A percentile compares a stretch with the other conserved stretches of the same genome.
Conservation (phyloP, 2,888 invertebrate genomes). For the Sepioteuthis lessoniana region DNA sequence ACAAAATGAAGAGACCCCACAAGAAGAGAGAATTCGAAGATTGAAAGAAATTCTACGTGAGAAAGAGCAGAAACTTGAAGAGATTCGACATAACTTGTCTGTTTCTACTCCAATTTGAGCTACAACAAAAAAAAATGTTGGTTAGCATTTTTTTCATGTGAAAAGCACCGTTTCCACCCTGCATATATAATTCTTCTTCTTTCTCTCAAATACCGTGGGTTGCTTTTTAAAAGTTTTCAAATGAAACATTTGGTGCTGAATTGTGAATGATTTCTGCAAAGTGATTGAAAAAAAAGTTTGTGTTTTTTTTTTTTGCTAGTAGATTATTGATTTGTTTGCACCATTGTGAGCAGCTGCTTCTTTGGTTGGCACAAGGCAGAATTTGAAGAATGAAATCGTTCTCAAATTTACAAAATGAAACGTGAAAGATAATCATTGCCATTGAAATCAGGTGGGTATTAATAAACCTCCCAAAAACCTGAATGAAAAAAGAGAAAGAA, state of each 20-base stretch:
- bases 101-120: background rate
- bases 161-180: background rate
- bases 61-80: slow-evolving; percentile 37
- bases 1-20: slow-evolving; percentile 37
- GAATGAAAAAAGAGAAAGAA: too few species aligned
- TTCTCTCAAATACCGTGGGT: background rate
- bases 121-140: background rate
- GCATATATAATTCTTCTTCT: background rate
- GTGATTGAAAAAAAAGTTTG: too few species aligned
- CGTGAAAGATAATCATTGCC: too few species aligned
- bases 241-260: background rate
- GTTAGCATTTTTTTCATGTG: background rate
- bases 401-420: too few species aligned
- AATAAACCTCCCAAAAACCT: too few species aligned
- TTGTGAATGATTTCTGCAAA: background rate
- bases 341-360: too few species aligned
- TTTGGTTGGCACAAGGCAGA: too few species aligned
- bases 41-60: slow-evolving; percentile 46
- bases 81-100: slow-evolving; percentile 43
- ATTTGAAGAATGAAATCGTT: too few species aligned
- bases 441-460: too few species aligned
- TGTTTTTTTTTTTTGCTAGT: too few species aligned
- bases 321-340: too few species aligned
- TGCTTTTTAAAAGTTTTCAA: background rate
- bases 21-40: slow-evolving; percentile 42